Evolutionary conservation across 2,888 invertebrate species (phyloP).

Genomic region (Parasteatoda lunata): DNA sequence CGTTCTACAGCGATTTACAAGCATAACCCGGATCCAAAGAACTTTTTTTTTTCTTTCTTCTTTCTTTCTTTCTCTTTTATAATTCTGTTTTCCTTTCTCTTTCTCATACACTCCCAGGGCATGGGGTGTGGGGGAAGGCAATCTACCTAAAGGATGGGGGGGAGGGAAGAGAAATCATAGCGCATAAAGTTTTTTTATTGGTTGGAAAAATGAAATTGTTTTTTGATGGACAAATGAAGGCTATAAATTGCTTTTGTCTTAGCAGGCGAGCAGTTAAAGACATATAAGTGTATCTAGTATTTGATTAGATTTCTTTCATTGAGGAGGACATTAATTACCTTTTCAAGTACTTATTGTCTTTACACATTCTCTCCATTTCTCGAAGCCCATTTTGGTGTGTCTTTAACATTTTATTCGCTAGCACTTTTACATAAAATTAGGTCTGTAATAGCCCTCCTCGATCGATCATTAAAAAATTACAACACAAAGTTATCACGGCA

Average conservation of each 20-base stretch:
- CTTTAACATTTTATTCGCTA: too few species aligned
- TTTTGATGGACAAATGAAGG: constrained; percentile 5
- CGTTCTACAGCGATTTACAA: constrained; percentile 47
- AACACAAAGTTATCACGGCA: too few species aligned
- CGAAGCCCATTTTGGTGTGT: too few species aligned
- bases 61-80: not conserved
- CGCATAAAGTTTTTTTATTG: constrained; percentile 2
- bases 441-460: too few species aligned
- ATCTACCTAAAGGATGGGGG: not conserved
- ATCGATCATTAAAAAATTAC: too few species aligned
- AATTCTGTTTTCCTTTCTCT: not conserved
- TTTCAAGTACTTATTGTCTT: too few species aligned
- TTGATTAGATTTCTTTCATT: too few species aligned
- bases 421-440: too few species aligned
- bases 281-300: not conserved
- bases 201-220: constrained; percentile 5
- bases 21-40: constrained; percentile 62
- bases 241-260: constrained; percentile 1
- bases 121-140: not conserved
- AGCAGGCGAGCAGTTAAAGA: not conserved
- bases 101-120: not conserved
- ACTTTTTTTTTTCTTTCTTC: not conserved
- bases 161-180: not conserved
- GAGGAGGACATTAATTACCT: too few species aligned
- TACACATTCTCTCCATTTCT: too few species aligned